phyloP scores from a whole-genome alignment of 2,888 invertebrate species.

The Polymixis flavicincta region DNA sequence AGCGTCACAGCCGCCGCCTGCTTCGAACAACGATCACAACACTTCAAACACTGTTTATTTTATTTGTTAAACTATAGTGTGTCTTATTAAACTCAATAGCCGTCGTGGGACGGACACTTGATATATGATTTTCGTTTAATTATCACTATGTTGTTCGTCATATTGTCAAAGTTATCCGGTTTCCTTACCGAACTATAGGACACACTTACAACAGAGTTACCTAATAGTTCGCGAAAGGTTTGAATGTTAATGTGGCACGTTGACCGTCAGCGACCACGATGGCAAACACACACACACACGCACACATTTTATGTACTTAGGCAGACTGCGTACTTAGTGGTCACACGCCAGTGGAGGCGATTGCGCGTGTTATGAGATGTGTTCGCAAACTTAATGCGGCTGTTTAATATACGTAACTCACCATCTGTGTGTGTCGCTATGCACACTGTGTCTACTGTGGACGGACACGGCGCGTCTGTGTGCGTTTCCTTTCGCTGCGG shows the following conservation, averaged over 20 bases:
- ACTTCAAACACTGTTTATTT: too few species aligned
- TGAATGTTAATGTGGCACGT: constrained; percentile 15
- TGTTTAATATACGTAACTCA: constrained; percentile 52
- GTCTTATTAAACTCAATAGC: not conserved
- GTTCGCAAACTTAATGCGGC: constrained; percentile 46
- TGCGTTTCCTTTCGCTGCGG: constrained; percentile 75
- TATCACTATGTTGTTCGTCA: not conserved
- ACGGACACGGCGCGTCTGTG: constrained; percentile 51
- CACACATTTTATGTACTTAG: not conserved
- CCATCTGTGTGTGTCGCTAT: constrained; percentile 24
- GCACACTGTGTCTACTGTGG: constrained; percentile 11
- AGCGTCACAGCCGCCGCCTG: constrained; percentile 13
- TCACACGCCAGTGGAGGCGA: not conserved
- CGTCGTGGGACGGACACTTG: not conserved
- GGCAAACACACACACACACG: not conserved
- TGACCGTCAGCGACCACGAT: constrained; percentile 15
- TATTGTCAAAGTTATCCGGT: constrained; percentile 7
- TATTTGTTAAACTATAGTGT: too few species aligned
- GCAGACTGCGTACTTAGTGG: not conserved
- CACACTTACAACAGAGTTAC: constrained; percentile 21
- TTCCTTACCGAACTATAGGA: not conserved
- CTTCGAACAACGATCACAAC: not conserved
- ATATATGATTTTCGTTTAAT: not conserved
- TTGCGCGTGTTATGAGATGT: constrained; percentile 50
- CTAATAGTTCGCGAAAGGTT: constrained; percentile 24